These are phyloP conservation scores for Spizella passerina DNA, from an alignment of 2,797 vertebrate genomes.

Conservation along the genomic window DNA sequence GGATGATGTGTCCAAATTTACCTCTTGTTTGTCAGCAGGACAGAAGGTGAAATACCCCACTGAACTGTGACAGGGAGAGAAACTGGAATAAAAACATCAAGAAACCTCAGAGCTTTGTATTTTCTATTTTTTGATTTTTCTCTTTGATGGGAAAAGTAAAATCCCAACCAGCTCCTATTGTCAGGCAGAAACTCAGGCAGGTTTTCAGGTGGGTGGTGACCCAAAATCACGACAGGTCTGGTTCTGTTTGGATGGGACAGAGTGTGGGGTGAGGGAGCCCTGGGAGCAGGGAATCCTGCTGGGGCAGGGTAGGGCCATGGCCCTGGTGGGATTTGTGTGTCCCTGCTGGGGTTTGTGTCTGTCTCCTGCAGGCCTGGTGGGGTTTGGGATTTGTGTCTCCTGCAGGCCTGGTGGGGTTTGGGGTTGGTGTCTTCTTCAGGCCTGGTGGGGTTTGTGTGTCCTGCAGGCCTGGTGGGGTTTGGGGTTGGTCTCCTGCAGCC, in stretches of 20 bases:
- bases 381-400: too few species aligned
- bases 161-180: background rate
- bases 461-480: too few species aligned
- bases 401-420: too few species aligned
- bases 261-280: background rate
- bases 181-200: background rate
- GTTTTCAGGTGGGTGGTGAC: background rate
- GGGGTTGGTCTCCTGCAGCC: too few species aligned
- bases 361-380: too few species aligned
- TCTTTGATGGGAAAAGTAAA: background rate
- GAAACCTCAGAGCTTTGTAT: background rate
- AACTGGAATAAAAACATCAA: background rate
- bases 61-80: background rate
- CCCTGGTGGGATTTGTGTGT: background rate
- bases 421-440: too few species aligned
- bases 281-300: background rate
- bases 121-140: background rate
- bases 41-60: background rate
- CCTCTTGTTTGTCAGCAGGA: background rate
- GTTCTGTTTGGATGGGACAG: background rate
- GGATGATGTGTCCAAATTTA: slow-evolving; percentile 18
- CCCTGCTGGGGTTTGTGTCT: too few species aligned
- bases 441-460: too few species aligned
- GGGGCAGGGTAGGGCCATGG: background rate
- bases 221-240: background rate